Evolutionary conservation across 1,140 invertebrate genomes (phyloP).

Genomic region (Paraescarpia echinospica): DNA sequence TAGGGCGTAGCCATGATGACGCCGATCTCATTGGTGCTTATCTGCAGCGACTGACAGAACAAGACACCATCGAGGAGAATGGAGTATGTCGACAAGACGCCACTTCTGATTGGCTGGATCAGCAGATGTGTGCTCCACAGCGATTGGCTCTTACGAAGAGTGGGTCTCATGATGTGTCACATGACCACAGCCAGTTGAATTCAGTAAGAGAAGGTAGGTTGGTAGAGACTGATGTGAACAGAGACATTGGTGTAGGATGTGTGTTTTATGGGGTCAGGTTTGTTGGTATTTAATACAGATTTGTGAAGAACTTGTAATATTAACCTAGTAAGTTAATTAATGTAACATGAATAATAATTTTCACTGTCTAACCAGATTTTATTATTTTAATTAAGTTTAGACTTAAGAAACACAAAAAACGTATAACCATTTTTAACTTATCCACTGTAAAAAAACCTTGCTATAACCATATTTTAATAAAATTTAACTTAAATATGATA

Average conservation of each 20-base stretch:
- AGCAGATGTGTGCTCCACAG: not conserved
- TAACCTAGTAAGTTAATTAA: too few species aligned
- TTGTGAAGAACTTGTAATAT: too few species aligned
- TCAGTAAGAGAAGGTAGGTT: not conserved
- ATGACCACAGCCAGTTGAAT: not conserved
- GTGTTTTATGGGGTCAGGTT: too few species aligned
- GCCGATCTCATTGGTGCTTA: constrained; percentile 18
- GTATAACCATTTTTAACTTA: too few species aligned
- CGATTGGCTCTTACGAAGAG: not conserved
- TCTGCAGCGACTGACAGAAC: constrained; percentile 11
- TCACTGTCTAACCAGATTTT: too few species aligned
- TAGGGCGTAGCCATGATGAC: not conserved
- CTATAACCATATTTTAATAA: too few species aligned
- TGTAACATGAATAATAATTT: too few species aligned
- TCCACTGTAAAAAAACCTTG: too few species aligned
- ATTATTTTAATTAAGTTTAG: too few species aligned
- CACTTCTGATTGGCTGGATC: not conserved
- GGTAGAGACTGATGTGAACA: not conserved
- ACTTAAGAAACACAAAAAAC: too few species aligned
- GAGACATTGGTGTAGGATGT: not conserved
- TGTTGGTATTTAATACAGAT: too few species aligned
- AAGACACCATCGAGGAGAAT: not conserved
- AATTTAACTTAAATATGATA: too few species aligned
- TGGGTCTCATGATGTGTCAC: not conserved
- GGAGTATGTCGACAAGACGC: not conserved